A percentile compares a stretch with the other conserved stretches of the same genome.
phyloP scores from a whole-genome alignment of 1,140 invertebrate genomes.

The Cataglyphis hispanica region DNA sequence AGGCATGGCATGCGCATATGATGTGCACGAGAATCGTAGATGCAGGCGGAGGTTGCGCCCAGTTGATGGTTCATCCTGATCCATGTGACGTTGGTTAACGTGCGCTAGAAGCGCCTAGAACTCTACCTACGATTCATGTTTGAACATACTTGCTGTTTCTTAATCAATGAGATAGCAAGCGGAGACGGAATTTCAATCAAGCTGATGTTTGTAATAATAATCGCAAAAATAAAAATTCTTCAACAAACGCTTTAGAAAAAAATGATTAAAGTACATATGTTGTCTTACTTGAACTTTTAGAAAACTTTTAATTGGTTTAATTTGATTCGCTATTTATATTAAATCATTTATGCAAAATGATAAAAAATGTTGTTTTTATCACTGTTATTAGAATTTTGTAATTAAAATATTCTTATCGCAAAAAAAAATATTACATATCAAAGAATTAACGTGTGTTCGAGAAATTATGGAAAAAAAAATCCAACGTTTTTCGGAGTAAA shows the following conservation, averaged over 20 bases:
- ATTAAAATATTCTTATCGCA: background rate
- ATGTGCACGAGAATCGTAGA: slow-evolving; percentile 60
- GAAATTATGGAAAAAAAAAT: slow-evolving; percentile 41
- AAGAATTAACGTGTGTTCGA: background rate
- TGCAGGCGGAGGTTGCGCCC: slow-evolving; percentile 40
- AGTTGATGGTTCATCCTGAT: slow-evolving; percentile 74
- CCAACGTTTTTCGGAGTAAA: slow-evolving; percentile 49
- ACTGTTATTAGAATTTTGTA: background rate
- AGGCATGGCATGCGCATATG: slow-evolving; percentile 53
- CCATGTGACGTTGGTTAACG: slow-evolving; percentile 79
- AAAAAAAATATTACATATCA: background rate
- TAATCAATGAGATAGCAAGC: slow-evolving; percentile 26
- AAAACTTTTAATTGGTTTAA: background rate
- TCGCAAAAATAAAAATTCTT: background rate
- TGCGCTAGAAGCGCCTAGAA: slow-evolving; percentile 73
- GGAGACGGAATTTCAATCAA: background rate
- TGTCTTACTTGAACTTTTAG: background rate
- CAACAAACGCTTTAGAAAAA: background rate
- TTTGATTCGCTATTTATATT: background rate
- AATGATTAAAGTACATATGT: background rate
- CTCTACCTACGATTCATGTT: background rate
- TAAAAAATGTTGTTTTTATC: background rate
- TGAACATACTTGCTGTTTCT: background rate
- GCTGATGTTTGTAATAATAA: background rate
- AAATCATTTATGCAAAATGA: background rate